phyloP scores from a whole-genome alignment of 1,140 invertebrate genomes.

The fruit fly (Drosophila melanogaster) region DNA sequence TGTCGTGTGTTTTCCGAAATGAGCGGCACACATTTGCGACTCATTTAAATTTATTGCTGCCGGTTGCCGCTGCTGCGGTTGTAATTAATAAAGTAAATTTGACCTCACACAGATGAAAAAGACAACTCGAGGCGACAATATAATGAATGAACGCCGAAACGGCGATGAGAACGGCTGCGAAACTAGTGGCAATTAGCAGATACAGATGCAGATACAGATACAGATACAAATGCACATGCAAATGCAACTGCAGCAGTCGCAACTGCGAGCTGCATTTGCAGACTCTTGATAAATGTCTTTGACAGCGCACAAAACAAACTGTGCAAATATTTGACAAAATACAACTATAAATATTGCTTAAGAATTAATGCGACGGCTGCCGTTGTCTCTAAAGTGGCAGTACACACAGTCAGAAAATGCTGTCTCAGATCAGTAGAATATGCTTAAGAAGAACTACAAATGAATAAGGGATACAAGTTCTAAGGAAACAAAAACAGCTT shows the following conservation, averaged over 20 bases:
- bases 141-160: slow-evolving; percentile 71
- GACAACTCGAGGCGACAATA: slow-evolving; percentile 69
- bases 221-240: slow-evolving; percentile 7
- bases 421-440: too few relatives aligned
- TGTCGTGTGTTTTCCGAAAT: slow-evolving; percentile 50
- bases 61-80: slow-evolving; percentile 40
- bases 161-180: slow-evolving; percentile 45
- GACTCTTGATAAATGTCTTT: slow-evolving; percentile 77
- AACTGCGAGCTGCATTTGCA: slow-evolving; percentile 14
- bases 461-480: too few relatives aligned
- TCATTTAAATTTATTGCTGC: slow-evolving; percentile 71
- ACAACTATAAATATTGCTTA: slow-evolving; percentile 83
- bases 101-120: slow-evolving; percentile 64
- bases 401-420: background rate
- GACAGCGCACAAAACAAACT: slow-evolving; percentile 77
- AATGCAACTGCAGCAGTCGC: slow-evolving; percentile 28
- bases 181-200: slow-evolving; percentile 76
- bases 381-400: slow-evolving; percentile 4
- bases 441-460: too few relatives aligned
- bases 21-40: slow-evolving; percentile 64
- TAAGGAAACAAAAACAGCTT: too few relatives aligned
- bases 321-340: slow-evolving; percentile 84
- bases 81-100: slow-evolving; percentile 83
- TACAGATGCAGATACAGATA: slow-evolving; percentile 9
- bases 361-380: slow-evolving; percentile 74